Evolutionary conservation across 2,113 vertebrate genomes (phyloP), one percentile per base, ranked within the genome.

Genomic region (Cyprinus carpio): DNA sequence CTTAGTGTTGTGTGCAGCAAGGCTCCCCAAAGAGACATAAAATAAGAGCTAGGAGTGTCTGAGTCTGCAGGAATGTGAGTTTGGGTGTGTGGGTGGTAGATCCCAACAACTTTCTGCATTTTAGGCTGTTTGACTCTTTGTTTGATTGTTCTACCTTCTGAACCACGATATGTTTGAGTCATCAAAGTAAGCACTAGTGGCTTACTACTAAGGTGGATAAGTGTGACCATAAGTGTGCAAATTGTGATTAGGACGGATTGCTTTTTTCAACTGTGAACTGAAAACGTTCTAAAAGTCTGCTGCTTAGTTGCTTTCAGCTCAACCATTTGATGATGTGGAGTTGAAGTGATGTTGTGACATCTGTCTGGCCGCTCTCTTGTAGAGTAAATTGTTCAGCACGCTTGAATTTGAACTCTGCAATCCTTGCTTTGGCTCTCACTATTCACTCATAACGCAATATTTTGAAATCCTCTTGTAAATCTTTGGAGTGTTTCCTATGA

Each of bases 11-110:
- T 27, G 29, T 72, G 78, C 71, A 75, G 56, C 43, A 64, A 20
- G 25, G 58, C 25, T 81, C 83, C 71, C 78, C 7, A 67, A 75
- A 77, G 83, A 84, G 71, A 67, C 25, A 46, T 80, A 71, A 58
- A 81, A 34, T 86, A 43, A 65, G 56, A 43, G 76, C n/a, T 75
- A 49, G 72, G 23, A 27, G 37, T 75, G n/a, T 58, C 29, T 58
- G 29, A 34, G 76, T 78, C 31, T 60, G n/a, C 54, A 78, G 54
- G 40, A 62, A 72, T 81, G 54, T 58, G 62, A 80, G 64, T 84
- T 74, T 69, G 23, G 31, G 18, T 81, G 65, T 75, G 34, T 49
- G 25, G 29, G 56, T 18, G 20, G 13, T 18, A 46, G 6, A 76
- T 49, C 27, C 4, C 34, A 20, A 60, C 8, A 56, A 20, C 13